Conservation (phyloP, 2,888 invertebrate genomes). For the Glyphotaelius pellucidus region DNA sequence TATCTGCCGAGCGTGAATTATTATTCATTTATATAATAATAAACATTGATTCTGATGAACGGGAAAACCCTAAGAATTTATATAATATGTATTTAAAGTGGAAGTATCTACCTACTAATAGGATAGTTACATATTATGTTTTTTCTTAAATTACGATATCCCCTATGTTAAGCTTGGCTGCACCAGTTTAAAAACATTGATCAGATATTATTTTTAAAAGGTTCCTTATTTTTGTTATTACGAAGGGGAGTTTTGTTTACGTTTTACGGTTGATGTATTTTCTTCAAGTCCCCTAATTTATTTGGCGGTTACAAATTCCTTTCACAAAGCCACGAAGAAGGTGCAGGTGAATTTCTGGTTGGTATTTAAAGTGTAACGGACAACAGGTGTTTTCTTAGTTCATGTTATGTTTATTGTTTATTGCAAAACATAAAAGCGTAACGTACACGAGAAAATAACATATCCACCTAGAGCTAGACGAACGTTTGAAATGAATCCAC, state of each 20-base stretch:
- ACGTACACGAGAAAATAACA: background rate
- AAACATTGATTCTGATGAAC: too few relatives aligned
- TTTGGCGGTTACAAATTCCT: conserved; percentile 23
- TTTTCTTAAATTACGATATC: background rate
- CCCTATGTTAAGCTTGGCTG: background rate
- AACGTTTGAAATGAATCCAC: background rate
- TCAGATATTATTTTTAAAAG: background rate
- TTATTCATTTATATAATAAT: too few relatives aligned
- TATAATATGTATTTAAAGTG: too few relatives aligned
- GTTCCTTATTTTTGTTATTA: background rate
- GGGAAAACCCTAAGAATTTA: too few relatives aligned
- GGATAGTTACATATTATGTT: too few relatives aligned
- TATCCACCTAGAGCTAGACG: background rate
- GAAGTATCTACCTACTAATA: too few relatives aligned
- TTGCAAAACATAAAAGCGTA: background rate
- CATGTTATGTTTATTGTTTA: conserved; percentile 47
- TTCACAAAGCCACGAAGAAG: conserved; percentile 24
- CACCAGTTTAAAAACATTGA: background rate
- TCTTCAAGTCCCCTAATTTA: conserved; percentile 15
- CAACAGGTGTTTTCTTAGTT: conserved; percentile 60
- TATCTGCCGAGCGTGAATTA: too few relatives aligned
- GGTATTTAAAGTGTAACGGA: conserved; percentile 61
- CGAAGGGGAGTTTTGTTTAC: conserved; percentile 55
- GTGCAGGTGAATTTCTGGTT: conserved; percentile 65
- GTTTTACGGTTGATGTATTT: conserved; percentile 57